Base-by-base conservation (phyloP, 2,797 vertebrate species). In the Gobio occitaniae region DNA sequence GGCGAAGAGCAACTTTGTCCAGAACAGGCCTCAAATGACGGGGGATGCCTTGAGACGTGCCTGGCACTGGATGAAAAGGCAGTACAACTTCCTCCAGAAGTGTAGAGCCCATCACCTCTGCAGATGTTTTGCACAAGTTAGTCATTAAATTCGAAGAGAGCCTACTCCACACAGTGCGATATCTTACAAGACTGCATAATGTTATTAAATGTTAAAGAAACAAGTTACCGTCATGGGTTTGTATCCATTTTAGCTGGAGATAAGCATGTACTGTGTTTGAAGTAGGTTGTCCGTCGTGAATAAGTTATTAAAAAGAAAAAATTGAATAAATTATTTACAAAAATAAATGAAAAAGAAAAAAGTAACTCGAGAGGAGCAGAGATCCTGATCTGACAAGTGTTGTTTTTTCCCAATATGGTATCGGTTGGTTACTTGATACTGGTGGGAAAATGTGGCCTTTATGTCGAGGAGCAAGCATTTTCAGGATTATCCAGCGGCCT, bases 111-210 rank as follows among this genome's bases (percentile, higher is more conserved):
- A 86, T 88, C 87, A 89, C 91, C 90, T 90, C 91, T 91, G 94
- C 94, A 95, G 92, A 95, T 93, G 90, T 95, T 96, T 97, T 96
- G 96, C 96, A 97, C 96, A 96, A 94, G 87, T 93, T 92, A 93
- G 91, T 93, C 90, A 92, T 80, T 89, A 72, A 92, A 93, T 91
- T 92, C 93, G 91, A 93, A 92, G 90, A 92, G 91, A 91, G 84
- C 69, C 90, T 90, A 92, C 86, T 89, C 92, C 92, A 50, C 74
- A 90, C 89, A 91, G 91, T 89, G 71, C 81, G 91, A 87, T 88
- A 90, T 75, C 66, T 29, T 65, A 71, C 38, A 80, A 84, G 48
- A 69, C 65, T 82, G 69, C 78, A 69, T 74, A 61, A 86, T n/a
- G 48, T 70, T 79, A 66, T 80, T 79, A 29, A 78, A 76, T 80